Conservation (phyloP, 2,113 vertebrate genomes). For the Abramis brama region DNA sequence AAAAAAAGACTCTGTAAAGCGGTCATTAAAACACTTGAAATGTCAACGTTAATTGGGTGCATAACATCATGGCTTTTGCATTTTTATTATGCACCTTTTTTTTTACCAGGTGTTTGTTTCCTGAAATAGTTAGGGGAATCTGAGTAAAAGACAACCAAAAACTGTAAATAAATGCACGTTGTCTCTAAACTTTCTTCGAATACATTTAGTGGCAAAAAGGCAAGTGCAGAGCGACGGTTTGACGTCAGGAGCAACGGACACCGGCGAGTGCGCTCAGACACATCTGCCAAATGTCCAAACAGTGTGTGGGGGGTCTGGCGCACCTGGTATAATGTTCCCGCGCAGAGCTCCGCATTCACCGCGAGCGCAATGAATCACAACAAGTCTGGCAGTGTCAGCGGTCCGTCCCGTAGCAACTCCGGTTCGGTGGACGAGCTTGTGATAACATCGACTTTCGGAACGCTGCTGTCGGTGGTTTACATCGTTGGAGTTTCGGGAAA, state of each 20-base stretch:
- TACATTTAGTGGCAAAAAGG: background rate
- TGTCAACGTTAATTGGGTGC: background rate
- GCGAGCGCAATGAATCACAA: slow-evolving; percentile 67
- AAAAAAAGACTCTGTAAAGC: too few species aligned
- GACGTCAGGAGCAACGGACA: slow-evolving; percentile 72
- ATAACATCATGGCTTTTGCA: background rate
- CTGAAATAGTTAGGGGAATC: too few species aligned
- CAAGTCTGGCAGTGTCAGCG: slow-evolving; percentile 57
- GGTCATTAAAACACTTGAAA: background rate
- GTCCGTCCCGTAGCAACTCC: slow-evolving; percentile 59
- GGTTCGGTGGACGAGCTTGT: slow-evolving; percentile 76
- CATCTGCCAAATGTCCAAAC: slow-evolving; percentile 8
- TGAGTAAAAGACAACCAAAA: background rate
- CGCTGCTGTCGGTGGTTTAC: slow-evolving; percentile 85
- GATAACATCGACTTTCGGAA: slow-evolving; percentile 86
- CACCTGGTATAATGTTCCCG: slow-evolving; percentile 58
- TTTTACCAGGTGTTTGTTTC: background rate
- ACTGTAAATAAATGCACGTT: background rate
- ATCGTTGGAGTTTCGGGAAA: slow-evolving; percentile 86
- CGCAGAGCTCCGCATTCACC: background rate
- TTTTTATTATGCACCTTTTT: background rate
- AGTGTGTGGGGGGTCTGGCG: slow-evolving; percentile 15
- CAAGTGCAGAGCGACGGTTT: slow-evolving; percentile 41
- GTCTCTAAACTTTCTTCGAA: background rate
- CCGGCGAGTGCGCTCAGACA: slow-evolving; percentile 47